Evolutionary conservation across 2,797 vertebrate genomes (phyloP), one percentile per base, ranked within the genome.

Genomic region (Gymnoscopelus braueri): DNA sequence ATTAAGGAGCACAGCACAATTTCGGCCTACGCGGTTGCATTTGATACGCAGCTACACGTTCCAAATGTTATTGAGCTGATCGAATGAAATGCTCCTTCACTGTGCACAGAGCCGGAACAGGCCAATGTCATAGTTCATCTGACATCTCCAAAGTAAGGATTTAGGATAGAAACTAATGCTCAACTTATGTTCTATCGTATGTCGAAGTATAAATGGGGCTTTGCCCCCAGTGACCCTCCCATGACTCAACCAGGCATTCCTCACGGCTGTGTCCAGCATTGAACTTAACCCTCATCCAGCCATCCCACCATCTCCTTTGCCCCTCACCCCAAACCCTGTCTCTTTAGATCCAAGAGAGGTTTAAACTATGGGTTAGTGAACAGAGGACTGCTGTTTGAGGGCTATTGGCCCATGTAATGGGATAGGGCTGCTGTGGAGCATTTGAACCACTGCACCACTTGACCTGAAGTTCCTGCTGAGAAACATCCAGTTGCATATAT

Each of bases 241-340:
- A 32, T 75, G 60, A 79, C 79, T 85, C 69, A 78, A 84, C 81
- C 80, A 85, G 85, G 85, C 91, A 85, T 85, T 91, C 90, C 89
- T 90, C 72, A 80, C 78, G 9, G 14, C 83, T 69, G 82, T 55
- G 83, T 84, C 82, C 74, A 81, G 76, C 79, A 82, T 80, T 90
- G 87, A 89, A 87, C 88, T 89, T 87, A 74, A 89, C 81, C 82
- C 65, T 76, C 72, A 72, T 77, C 83, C 80, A 72, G 79, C 84
- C 62, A 5, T 69, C 75, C 70, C 71, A 63, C 73, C 67, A 26
- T 68, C 70, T 63, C 62, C 61, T 72, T 58, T 23, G 55, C 53
- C 75, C 61, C 56, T 58, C 23, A 57, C 53, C 75, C 61, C 56
- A 54, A 81, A 60, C 48, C 63, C 59, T 5, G 60, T 71, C 60